Base-by-base conservation (phyloP, 2,113 vertebrate genomes). In the Notiomystis cincta region DNA sequence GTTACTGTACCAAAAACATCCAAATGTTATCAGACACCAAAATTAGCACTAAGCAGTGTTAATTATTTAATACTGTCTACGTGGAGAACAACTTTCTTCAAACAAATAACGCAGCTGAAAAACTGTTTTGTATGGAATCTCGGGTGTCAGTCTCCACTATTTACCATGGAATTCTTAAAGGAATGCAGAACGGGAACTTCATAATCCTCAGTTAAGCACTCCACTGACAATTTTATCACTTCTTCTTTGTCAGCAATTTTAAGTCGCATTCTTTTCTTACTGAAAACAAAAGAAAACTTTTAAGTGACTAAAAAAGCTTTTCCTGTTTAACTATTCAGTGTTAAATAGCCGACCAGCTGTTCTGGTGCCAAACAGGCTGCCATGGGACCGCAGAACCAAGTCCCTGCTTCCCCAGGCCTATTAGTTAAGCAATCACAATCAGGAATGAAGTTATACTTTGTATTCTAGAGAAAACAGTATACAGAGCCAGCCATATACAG, bases 11-110 rank as follows among this genome's bases (percentile, higher is more conserved):
- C 33, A 8, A 86, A 92, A 92, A 80, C 33, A 90, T 31, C 28
- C 56, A 86, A 92, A 89, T 37, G 35, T 76, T 79, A 93, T 60
- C 42, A 86, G 75, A 83, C 20, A n/a, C 54, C 56, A 83, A 90
- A 93, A 97, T 81, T 66, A 93, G 82, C 38, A 89, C 76, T 90
- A 77, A 95, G 88, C 42, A 44, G 7, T 44, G 62, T 83, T 90
- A 66, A 86, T 95, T 86, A 89, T 90, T 95, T 93, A 88, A 84
- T 64, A 86, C 33, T 28, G 37, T 38, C 70, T 88, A 90, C 22
- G 13, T 2, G 28, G 48, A 82, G 58, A 93, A 72, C 44, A 91
- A 71, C 28, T 44, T 57, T 65, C 57, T 79, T 85, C 70, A 75
- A 88, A 79, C 33, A 90, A 91, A 8, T 20, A 80, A 40, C 30